A percentile compares a stretch with the other conserved stretches of the same genome.
Conservation (phyloP, 2,113 vertebrate species). For the Hyaena hyaena region DNA sequence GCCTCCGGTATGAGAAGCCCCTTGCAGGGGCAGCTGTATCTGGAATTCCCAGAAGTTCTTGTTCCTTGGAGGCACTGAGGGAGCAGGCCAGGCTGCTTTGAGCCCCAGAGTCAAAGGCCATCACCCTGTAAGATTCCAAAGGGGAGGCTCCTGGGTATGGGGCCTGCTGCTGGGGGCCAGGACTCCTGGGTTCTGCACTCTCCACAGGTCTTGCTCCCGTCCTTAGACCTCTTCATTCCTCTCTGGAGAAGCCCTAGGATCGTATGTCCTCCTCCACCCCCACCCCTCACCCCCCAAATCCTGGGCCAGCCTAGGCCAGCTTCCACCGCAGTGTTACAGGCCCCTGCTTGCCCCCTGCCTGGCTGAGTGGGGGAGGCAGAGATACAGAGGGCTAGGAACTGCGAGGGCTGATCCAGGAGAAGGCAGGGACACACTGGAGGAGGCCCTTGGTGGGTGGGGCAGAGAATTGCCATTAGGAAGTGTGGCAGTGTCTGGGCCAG, state of each 20-base stretch:
- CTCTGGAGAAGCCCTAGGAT: not conserved
- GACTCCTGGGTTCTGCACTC: not conserved
- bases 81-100: not conserved
- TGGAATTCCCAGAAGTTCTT: not conserved
- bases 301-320: not conserved
- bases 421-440: not conserved
- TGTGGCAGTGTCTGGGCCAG: not conserved
- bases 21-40: not conserved
- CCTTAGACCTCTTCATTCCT: not conserved
- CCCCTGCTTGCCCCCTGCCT: not conserved
- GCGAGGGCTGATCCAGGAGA: not conserved
- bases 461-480: not conserved
- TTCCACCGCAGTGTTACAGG: not conserved
- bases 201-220: not conserved
- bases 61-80: not conserved
- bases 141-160: not conserved
- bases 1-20: not conserved
- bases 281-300: not conserved
- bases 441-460: not conserved
- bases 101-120: not conserved
- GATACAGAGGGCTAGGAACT: not conserved
- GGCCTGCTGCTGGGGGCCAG: not conserved
- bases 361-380: not conserved
- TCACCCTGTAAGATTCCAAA: not conserved
- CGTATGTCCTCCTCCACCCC: accelerated